These are phyloP conservation scores for Syrista parreyssii DNA, from an alignment of 2,888 invertebrate species.

Conservation along the genomic window DNA sequence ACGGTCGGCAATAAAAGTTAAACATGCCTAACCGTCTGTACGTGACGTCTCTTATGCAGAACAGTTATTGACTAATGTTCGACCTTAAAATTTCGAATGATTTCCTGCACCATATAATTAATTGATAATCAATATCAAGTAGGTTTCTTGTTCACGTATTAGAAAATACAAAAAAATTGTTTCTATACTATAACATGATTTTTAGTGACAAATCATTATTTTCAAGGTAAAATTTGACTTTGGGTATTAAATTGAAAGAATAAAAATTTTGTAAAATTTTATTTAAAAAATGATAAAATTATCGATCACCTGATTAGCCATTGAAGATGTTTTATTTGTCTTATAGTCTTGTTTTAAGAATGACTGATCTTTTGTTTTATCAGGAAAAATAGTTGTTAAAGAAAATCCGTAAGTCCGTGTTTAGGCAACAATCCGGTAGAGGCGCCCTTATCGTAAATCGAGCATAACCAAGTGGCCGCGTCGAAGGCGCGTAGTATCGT, in stretches of 20 bases:
- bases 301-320: background rate
- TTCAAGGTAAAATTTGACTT: background rate
- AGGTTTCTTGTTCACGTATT: background rate
- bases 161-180: background rate
- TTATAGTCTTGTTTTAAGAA: background rate
- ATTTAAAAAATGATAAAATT: background rate
- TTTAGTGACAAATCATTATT: background rate
- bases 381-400: background rate
- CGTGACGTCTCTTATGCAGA: slow-evolving; percentile 46
- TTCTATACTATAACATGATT: background rate
- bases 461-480: background rate
- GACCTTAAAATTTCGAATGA: slow-evolving; percentile 23
- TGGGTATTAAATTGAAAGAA: background rate
- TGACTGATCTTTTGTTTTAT: background rate
- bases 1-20: slow-evolving; percentile 56
- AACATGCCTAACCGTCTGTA: slow-evolving; percentile 56
- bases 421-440: background rate
- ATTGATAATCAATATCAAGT: background rate
- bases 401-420: background rate
- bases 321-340: background rate
- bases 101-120: slow-evolving; percentile 14
- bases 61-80: slow-evolving; percentile 38
- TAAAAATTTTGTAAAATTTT: too few species aligned
- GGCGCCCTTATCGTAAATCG: background rate
- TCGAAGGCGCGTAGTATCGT: slow-evolving; percentile 48